These are phyloP conservation scores for Deroptyus accipitrinus DNA, from an alignment of 2,113 vertebrate genomes.

Conservation along the genomic window DNA sequence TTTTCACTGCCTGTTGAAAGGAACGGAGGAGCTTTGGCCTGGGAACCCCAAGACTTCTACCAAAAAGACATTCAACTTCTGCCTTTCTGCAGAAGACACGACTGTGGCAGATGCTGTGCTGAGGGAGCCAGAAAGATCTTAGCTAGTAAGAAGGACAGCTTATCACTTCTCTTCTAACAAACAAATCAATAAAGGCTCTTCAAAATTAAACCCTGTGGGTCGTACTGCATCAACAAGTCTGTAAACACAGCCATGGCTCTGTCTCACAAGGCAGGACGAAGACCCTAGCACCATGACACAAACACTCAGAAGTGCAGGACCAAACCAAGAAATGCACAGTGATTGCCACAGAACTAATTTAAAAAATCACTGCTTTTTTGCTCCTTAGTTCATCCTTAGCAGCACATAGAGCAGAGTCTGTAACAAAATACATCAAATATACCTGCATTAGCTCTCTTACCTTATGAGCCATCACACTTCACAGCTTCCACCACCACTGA, in stretches of 20 bases:
- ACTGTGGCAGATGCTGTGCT: not conserved
- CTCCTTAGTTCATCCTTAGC: not conserved
- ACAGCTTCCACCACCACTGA: not conserved
- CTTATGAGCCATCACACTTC: not conserved
- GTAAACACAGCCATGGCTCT: not conserved
- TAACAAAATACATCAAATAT: not conserved
- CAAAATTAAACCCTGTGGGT: not conserved
- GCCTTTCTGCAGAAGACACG: not conserved
- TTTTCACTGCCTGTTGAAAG: not conserved
- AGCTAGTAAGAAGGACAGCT: not conserved
- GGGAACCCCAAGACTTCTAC: not conserved
- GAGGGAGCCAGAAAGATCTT: not conserved
- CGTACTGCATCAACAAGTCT: not conserved
- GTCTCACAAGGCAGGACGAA: not conserved
- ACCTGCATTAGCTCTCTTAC: not conserved
- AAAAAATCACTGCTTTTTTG: not conserved
- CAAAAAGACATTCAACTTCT: not conserved
- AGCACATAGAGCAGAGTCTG: not conserved
- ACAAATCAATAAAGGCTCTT: not conserved
- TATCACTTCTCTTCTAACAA: not conserved
- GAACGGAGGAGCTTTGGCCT: not conserved
- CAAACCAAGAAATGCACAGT: fast-evolving
- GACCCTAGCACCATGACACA: fast-evolving
- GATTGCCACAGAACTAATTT: not conserved
- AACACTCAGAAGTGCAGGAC: not conserved